Evolutionary conservation across 2,113 vertebrate genomes (phyloP), one percentile per base, ranked within the genome.

Genomic region (Datnioides undecimradiatus): DNA sequence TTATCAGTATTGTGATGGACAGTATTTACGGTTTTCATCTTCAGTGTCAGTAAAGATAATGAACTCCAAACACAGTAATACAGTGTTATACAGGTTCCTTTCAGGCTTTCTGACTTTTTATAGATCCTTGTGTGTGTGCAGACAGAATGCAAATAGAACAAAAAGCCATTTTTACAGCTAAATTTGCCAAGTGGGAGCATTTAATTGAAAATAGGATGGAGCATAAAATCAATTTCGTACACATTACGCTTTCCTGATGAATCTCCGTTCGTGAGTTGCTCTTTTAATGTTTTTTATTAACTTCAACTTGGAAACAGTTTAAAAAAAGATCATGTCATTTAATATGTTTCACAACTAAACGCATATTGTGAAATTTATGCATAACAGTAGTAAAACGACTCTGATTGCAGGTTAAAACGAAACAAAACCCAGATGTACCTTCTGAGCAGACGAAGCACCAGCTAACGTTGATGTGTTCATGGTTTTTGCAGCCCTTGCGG

Each of bases 361-460:
- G 0, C 33, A 36, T 0, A 25, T 23, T 1, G 0, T 23, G 25
- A 63, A 23, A 52, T 31, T 12, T 40, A 10, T 13, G n/a, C 2
- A 21, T 33, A 11, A 11, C 3, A 17, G n/a, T 3, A 6, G 21
- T 41, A 11, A 19, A 38, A 16, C 4, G 6, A 9, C 23, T 49
- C 25, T 36, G 43, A 38, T 12, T 2, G 11, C 13, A 29, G 31
- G 48, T 46, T 41, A 16, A 54, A 62, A 46, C 6, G n/a, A 58
- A 58, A 33, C 10, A 13, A 49, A 46, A 21, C 1, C 1, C 23
- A n/a, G 29, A 40, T 94, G 95, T 88, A 97, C 98, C 98, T 96
- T 99, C 97, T 0, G 98, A 99, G 92, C 98, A 99, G 76, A 99
- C 98, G 36, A 99, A 99, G 93, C 98, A 99, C 97, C 98, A 99